Conservation (phyloP, 2,888 invertebrate genomes). For the Drymonia ruficornis region DNA sequence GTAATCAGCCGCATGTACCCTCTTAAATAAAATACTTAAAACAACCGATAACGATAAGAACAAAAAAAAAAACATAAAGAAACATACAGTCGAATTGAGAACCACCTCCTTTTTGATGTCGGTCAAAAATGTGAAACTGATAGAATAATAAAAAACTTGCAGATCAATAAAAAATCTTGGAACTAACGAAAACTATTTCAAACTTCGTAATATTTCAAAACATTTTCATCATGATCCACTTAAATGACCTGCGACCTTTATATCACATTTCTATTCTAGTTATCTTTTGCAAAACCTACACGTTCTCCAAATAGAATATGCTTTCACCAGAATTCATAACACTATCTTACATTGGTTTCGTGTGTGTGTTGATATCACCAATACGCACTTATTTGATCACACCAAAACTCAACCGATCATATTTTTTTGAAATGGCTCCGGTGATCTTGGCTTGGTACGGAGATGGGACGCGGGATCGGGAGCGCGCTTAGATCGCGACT, state of each 20-base stretch:
- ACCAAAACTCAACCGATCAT: slow-evolving; percentile 57
- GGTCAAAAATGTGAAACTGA: no score
- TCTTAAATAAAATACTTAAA: no score
- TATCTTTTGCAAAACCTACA: slow-evolving; percentile 32
- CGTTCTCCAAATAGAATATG: slow-evolving; percentile 39
- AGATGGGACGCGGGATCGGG: slow-evolving; percentile 52
- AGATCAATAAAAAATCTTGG: no score
- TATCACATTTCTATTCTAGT: slow-evolving; percentile 24
- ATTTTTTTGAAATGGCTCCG: slow-evolving; percentile 39
- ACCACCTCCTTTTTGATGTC: no score
- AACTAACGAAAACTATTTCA: neutral
- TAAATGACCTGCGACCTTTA: slow-evolving; percentile 3
- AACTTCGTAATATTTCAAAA: neutral
- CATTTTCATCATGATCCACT: neutral
- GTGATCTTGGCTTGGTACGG: slow-evolving; percentile 34
- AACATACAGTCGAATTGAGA: no score
- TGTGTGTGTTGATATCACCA: slow-evolving; percentile 49
- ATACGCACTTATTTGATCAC: slow-evolving; percentile 63
- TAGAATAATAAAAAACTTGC: no score
- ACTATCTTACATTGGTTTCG: slow-evolving; percentile 51
- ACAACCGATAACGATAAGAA: no score
- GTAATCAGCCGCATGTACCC: no score
- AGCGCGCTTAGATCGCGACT: slow-evolving; percentile 69
- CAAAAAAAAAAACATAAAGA: no score
- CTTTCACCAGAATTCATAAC: slow-evolving; percentile 28